A percentile compares a stretch with the other conserved stretches of the same genome.
Evolutionary conservation across 2,797 vertebrate species (phyloP).

Genomic region (Telmatherina bonti): DNA sequence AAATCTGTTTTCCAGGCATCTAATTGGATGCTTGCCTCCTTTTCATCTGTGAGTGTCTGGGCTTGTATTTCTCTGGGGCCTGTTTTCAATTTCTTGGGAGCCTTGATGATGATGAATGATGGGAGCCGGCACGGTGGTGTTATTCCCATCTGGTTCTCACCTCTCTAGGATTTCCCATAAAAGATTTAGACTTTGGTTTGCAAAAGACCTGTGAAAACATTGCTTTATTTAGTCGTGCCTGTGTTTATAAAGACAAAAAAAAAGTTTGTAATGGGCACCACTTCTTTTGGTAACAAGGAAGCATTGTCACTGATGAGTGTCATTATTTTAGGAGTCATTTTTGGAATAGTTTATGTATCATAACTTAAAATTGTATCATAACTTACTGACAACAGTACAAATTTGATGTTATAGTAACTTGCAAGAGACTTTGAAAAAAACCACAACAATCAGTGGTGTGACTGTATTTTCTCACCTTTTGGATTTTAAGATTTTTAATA

Average conservation of each 20-base stretch:
- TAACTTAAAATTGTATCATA: slow-evolving; percentile 28
- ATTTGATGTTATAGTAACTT: neutral
- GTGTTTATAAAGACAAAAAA: slow-evolving; percentile 9
- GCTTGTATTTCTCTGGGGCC: slow-evolving; percentile 75
- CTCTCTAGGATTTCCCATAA: slow-evolving; percentile 81
- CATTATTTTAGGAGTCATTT: slow-evolving; percentile 5
- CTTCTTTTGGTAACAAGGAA: slow-evolving; percentile 30
- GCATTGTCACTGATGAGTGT: slow-evolving; percentile 18
- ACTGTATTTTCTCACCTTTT: neutral
- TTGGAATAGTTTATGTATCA: slow-evolving; percentile 3
- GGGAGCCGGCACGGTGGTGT: slow-evolving; percentile 73
- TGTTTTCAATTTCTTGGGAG: slow-evolving; percentile 83
- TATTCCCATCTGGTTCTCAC: slow-evolving; percentile 85
- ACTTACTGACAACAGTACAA: neutral
- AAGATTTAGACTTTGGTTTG: slow-evolving; percentile 60
- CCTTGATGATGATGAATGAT: slow-evolving; percentile 84
- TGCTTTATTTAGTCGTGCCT: slow-evolving; percentile 21
- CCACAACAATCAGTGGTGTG: slow-evolving; percentile 35
- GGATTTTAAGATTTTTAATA: neutral
- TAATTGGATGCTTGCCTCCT: slow-evolving; percentile 79
- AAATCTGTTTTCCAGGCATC: slow-evolving; percentile 82
- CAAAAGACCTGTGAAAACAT: slow-evolving; percentile 44
- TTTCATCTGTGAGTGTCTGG: slow-evolving; percentile 82
- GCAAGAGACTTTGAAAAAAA: no score
- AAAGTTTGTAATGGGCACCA: slow-evolving; percentile 15